Conservation (phyloP, 1,140 invertebrate genomes). For the Grapholita molesta region DNA sequence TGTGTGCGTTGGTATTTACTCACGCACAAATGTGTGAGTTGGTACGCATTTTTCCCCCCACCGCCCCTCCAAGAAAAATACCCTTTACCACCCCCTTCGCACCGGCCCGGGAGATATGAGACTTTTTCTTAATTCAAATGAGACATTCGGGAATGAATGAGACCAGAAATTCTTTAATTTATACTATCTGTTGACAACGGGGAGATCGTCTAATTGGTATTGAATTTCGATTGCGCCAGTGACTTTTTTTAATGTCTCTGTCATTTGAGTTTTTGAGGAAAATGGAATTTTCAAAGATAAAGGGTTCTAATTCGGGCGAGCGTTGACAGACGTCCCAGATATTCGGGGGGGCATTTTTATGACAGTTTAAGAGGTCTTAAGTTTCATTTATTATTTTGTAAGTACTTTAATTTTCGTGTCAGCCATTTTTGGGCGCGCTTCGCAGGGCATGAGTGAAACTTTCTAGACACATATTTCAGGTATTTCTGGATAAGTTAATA, state of each 20-base stretch:
- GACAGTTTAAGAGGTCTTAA: slow-evolving; percentile 16
- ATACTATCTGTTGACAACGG: slow-evolving; percentile 66
- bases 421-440: not conserved
- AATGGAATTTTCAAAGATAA: slow-evolving; percentile 38
- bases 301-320: slow-evolving; percentile 19
- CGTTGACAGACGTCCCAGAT: slow-evolving; percentile 11
- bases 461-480: slow-evolving; percentile 8
- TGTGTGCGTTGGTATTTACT: slow-evolving; percentile 71
- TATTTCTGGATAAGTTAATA: not conserved
- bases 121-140: slow-evolving; percentile 78
- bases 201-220: slow-evolving; percentile 71
- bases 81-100: slow-evolving; percentile 70
- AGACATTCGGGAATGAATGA: slow-evolving; percentile 66
- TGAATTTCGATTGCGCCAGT: slow-evolving; percentile 72
- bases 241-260: slow-evolving; percentile 44
- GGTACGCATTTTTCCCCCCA: slow-evolving; percentile 69
- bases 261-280: slow-evolving; percentile 32
- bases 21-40: slow-evolving; percentile 71
- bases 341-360: slow-evolving; percentile 8
- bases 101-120: slow-evolving; percentile 75
- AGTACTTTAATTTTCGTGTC: slow-evolving; percentile 1
- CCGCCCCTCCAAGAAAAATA: slow-evolving; percentile 69
- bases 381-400: slow-evolving; percentile 14
- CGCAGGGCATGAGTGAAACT: not conserved
- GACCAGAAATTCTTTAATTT: slow-evolving; percentile 72